Evolutionary conservation across 2,797 vertebrate species (phyloP), one percentile per base, ranked within the genome.

Genomic region (Philypnodon macrostomus): DNA sequence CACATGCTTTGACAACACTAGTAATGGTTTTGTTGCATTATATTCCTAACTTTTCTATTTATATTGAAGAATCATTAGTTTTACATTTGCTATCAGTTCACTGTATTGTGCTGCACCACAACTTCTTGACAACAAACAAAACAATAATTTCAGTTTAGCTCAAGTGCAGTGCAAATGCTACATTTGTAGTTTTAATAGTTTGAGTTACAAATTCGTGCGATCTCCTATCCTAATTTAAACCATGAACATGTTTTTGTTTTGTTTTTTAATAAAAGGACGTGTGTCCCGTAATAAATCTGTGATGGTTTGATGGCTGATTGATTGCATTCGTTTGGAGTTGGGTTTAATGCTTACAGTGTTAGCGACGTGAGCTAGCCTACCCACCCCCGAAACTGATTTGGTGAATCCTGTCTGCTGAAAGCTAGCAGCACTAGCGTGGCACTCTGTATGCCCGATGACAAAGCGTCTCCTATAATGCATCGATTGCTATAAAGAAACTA

Each of bases 381-480:
- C 41, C 48, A 54, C 47, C 65, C 50, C 53, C 34, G 59, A 26
- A 39, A 48, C 60, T 38, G 76, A 63, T 75, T 70, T 45, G 33
- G 48, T 47, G 72, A 58, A 64, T 72, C 67, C 70, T 70, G 50
- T 64, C 58, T 61, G 57, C 66, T 47, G 36, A 23, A 58, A 51
- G 69, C 54, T 79, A 70, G 67, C 71, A 41, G 12, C 37, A 35
- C 36, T 75, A 77, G 74, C 72, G 37, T 31, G 66, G 46, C 85
- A 79, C 81, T 72, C 44, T 24, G 40, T 23, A 46, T 59, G 39
- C 53, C 66, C 70, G 53, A 60, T 75, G 67, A 74, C 77, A 74
- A 79, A 77, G 55, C 67, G 23, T 41, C 52, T 49, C 33, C 30
- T 11, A 41, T 5, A n/a, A n/a, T 42, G 16, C 27, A 15, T 14